phyloP scores from a whole-genome alignment of 2,113 vertebrate species.

The Callopanchax toddi region DNA sequence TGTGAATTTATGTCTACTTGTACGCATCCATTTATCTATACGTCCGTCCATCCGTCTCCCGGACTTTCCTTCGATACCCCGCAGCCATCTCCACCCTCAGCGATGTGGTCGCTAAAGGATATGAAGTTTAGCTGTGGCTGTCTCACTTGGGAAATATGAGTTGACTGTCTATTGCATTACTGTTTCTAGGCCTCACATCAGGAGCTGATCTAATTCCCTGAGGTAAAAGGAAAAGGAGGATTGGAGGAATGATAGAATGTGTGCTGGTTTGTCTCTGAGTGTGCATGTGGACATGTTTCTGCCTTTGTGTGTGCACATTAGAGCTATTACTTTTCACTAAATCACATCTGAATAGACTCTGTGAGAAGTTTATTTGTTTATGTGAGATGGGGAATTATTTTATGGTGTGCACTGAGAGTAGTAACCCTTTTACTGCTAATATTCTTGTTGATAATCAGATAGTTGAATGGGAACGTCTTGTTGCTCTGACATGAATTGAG shows the following conservation, averaged over 20 bases:
- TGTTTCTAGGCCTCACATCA: conserved; percentile 69
- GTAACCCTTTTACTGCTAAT: background rate
- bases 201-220: conserved; percentile 68
- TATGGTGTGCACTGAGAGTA: background rate
- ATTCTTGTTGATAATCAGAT: conserved; percentile 6
- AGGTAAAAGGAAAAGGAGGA: conserved; percentile 44
- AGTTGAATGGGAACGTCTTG: background rate
- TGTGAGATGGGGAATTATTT: conserved; percentile 1
- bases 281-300: conserved; percentile 24
- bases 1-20: conserved; percentile 7
- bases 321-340: conserved; percentile 45
- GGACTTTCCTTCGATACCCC: conserved; percentile 40
- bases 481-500: background rate
- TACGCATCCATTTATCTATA: conserved; percentile 29
- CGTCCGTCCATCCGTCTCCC: conserved; percentile 23
- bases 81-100: conserved; percentile 42
- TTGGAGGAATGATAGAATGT: conserved; percentile 48
- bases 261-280: conserved; percentile 12
- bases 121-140: conserved; percentile 48
- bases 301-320: conserved; percentile 35
- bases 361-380: conserved; percentile 14
- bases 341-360: conserved; percentile 30
- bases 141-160: conserved; percentile 77
- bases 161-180: conserved; percentile 71
- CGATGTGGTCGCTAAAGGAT: conserved; percentile 55